Evolutionary conservation across 1,140 invertebrate genomes (phyloP).

Genomic region (Aphaenogaster floridana): DNA sequence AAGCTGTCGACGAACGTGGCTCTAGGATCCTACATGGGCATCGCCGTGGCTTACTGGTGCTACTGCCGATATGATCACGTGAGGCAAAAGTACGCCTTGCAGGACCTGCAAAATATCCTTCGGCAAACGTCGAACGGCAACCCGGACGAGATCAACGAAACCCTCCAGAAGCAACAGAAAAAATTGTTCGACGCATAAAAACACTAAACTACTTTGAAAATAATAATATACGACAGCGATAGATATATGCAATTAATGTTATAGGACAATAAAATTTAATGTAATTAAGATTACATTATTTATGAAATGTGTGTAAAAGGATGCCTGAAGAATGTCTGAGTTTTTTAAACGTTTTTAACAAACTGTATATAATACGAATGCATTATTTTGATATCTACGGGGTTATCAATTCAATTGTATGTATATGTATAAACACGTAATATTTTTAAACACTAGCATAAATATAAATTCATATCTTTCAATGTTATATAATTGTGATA

Average conservation of each 20-base stretch:
- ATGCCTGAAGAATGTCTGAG: neutral
- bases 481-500: neutral
- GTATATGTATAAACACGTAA: neutral
- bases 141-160: neutral
- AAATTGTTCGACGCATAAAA: neutral
- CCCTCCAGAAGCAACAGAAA: neutral
- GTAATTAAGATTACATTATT: slow-evolving; percentile 3
- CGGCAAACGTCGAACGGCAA: neutral
- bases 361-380: neutral
- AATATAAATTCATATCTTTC: neutral
- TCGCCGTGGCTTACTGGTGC: slow-evolving; percentile 88
- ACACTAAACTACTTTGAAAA: neutral
- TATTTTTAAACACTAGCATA: neutral
- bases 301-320: neutral
- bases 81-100: slow-evolving; percentile 44
- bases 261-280: neutral
- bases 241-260: too few relatives aligned
- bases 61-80: slow-evolving; percentile 82
- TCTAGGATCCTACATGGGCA: slow-evolving; percentile 86
- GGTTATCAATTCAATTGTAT: neutral
- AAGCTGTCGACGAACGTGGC: slow-evolving; percentile 86
- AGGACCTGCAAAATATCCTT: slow-evolving; percentile 44
- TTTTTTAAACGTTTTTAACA: neutral
- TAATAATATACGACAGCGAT: neutral
- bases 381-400: neutral